These are phyloP conservation scores for Drosophila teissieri DNA, from an alignment of 1,140 invertebrate species.

Conservation along the genomic window DNA sequence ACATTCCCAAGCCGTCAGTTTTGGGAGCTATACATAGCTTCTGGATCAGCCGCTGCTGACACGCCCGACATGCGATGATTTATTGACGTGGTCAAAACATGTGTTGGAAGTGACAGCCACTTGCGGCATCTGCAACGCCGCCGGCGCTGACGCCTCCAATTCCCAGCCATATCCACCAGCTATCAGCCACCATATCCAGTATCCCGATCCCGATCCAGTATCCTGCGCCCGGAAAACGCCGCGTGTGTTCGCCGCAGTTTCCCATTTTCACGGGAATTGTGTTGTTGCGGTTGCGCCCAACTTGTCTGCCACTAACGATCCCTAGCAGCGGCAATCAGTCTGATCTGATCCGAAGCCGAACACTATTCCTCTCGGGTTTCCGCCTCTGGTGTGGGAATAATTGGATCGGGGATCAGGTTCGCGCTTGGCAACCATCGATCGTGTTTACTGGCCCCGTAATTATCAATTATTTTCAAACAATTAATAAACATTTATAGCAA, in stretches of 20 bases:
- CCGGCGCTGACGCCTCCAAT: constrained; percentile 62
- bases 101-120: constrained; percentile 84
- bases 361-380: constrained; percentile 63
- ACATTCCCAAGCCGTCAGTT: constrained; percentile 2
- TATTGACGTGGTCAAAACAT: constrained; percentile 84
- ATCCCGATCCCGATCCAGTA: constrained; percentile 1
- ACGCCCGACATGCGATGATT: constrained; percentile 80
- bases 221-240: constrained; percentile 45
- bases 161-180: neutral
- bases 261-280: constrained; percentile 72
- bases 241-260: constrained; percentile 74
- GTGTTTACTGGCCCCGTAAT: constrained; percentile 51
- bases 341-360: constrained; percentile 50
- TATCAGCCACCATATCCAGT: no score
- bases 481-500: constrained; percentile 74
- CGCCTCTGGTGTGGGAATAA: constrained; percentile 72
- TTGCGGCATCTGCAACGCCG: constrained; percentile 81
- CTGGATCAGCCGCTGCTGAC: constrained; percentile 44
- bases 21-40: constrained; percentile 2
- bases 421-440: constrained; percentile 24
- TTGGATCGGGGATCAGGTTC: constrained; percentile 73
- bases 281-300: constrained; percentile 84
- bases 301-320: constrained; percentile 84
- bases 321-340: constrained; percentile 82
- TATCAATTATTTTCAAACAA: constrained; percentile 72